Conservation (phyloP, 2,888 invertebrate genomes). For the Torymus aiolomorphi region DNA sequence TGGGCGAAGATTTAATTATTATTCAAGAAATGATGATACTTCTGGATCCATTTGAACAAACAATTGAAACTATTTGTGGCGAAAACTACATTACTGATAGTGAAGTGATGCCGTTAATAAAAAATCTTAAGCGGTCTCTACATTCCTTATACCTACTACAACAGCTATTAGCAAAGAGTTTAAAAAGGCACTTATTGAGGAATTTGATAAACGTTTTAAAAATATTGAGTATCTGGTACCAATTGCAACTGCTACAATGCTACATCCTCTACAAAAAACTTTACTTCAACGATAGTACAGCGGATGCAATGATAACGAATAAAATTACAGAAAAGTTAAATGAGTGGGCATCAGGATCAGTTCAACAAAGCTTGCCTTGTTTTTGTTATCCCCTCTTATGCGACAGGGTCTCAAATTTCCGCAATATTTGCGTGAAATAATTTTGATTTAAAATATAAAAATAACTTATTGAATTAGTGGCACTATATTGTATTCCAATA, state of each 20-base stretch:
- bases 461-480: too few relatives aligned
- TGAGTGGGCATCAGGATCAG: too few relatives aligned
- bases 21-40: slow-evolving; percentile 60
- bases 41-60: slow-evolving; percentile 61
- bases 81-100: slow-evolving; percentile 60
- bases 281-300: too few relatives aligned
- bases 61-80: slow-evolving; percentile 61
- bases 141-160: slow-evolving; percentile 20
- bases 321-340: too few relatives aligned
- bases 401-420: too few relatives aligned
- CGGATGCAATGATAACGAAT: too few relatives aligned
- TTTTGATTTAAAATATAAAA: too few relatives aligned
- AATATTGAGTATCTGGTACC: not conserved
- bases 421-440: too few relatives aligned
- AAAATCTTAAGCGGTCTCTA: slow-evolving; percentile 54
- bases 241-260: not conserved
- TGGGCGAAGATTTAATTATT: slow-evolving; percentile 58
- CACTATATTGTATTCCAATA: too few relatives aligned
- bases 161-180: slow-evolving; percentile 45
- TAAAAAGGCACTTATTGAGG: not conserved
- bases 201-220: not conserved
- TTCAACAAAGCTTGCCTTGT: too few relatives aligned
- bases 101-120: slow-evolving; percentile 54
- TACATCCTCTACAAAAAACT: too few relatives aligned
- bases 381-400: too few relatives aligned